Percentiles rank a stretch among this genome's conserved stretches.
phyloP scores from a whole-genome alignment of 1,140 invertebrate species.

The Bombus confusus region DNA sequence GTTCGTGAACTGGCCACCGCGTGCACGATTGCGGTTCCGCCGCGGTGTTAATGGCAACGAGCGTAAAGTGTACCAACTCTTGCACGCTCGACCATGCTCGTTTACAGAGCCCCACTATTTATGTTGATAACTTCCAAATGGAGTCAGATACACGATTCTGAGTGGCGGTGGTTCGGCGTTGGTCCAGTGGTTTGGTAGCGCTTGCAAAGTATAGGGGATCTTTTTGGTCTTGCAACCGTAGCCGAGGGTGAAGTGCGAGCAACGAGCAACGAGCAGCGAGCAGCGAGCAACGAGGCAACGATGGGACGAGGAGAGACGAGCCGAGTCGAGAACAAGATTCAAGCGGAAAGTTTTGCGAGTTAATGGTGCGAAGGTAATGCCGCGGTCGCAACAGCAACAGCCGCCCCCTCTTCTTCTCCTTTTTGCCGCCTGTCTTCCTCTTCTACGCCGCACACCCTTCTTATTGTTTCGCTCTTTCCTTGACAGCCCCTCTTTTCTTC shows the following conservation, averaged over 20 bases:
- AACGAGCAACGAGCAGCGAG: not conserved
- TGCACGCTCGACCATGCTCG: slow-evolving; percentile 62
- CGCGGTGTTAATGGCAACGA: slow-evolving; percentile 64
- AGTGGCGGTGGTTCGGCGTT: slow-evolving; percentile 62
- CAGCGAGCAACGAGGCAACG: slow-evolving; percentile 1
- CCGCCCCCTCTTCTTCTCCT: slow-evolving; percentile 61
- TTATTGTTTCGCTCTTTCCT: slow-evolving; percentile 50
- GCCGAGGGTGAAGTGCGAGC: not conserved
- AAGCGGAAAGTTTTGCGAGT: slow-evolving; percentile 82
- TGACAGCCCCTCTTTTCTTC: slow-evolving; percentile 38
- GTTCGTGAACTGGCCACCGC: slow-evolving; percentile 23
- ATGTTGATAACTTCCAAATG: slow-evolving; percentile 78
- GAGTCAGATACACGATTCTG: slow-evolving; percentile 74
- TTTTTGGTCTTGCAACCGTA: slow-evolving; percentile 72
- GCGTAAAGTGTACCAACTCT: slow-evolving; percentile 61
- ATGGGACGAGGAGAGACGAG: slow-evolving; percentile 59
- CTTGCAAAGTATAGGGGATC: slow-evolving; percentile 77
- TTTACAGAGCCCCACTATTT: slow-evolving; percentile 73
- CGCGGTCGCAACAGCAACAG: slow-evolving; percentile 80
- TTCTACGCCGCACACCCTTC: slow-evolving; percentile 30
- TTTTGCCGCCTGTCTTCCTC: not conserved
- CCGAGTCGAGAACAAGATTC: slow-evolving; percentile 81
- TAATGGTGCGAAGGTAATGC: slow-evolving; percentile 82
- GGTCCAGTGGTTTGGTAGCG: slow-evolving; percentile 69
- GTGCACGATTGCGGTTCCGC: slow-evolving; percentile 49